Percentiles rank a stretch among this genome's conserved stretches.
Conservation (phyloP, 2,888 invertebrate genomes). For the Tupiocoris notatus region DNA sequence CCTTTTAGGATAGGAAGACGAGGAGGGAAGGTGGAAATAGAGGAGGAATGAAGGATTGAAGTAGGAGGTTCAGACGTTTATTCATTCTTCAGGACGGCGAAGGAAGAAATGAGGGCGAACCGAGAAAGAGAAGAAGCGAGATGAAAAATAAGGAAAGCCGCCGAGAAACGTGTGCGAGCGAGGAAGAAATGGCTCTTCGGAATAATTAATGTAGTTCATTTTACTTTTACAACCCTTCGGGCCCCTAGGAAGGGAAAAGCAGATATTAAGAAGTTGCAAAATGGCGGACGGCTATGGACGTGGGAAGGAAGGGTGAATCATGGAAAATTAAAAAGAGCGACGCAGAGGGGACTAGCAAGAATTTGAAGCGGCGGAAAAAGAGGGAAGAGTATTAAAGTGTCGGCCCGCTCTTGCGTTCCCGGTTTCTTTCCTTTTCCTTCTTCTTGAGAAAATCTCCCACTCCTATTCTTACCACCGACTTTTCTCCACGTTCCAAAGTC, state of each 20-base stretch:
- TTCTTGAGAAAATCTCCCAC: too few species aligned
- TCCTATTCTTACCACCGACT: constrained; percentile 3
- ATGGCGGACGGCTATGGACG: constrained; percentile 49
- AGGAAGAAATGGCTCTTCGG: constrained; percentile 18
- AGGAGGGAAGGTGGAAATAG: constrained; percentile 9
- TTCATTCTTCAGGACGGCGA: constrained; percentile 46
- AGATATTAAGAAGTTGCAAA: constrained; percentile 52
- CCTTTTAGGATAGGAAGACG: constrained; percentile 31
- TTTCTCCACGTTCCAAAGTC: neutral
- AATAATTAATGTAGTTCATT: constrained; percentile 48
- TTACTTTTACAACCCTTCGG: constrained; percentile 47
- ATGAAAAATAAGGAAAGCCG: neutral
- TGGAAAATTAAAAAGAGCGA: constrained; percentile 51
- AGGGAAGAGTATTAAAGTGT: constrained; percentile 44
- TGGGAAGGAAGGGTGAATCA: constrained; percentile 48
- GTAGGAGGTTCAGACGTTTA: constrained; percentile 42
- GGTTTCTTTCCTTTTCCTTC: constrained; percentile 5
- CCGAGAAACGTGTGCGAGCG: neutral
- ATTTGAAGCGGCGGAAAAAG: constrained; percentile 38
- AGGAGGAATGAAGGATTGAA: too few species aligned
- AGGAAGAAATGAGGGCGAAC: too few species aligned
- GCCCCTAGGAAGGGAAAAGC: constrained; percentile 47
- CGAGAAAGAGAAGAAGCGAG: constrained; percentile 27
- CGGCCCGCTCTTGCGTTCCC: constrained; percentile 16
- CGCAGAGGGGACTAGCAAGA: constrained; percentile 1